These are phyloP conservation scores for Gasterosteus aculeatus DNA, from an alignment of 2,113 vertebrate species.

Conservation along the genomic window DNA sequence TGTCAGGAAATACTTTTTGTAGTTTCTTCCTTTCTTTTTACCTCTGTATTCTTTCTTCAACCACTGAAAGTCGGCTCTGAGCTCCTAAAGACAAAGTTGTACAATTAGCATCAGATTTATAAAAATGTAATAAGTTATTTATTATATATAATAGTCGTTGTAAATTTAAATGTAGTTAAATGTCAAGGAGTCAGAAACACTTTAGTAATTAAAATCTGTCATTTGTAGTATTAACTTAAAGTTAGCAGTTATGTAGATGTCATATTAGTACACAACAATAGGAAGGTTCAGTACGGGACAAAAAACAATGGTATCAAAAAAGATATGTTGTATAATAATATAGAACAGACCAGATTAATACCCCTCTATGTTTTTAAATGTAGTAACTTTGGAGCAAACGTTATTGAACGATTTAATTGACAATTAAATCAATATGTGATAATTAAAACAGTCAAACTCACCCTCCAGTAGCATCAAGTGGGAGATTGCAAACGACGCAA, in stretches of 20 bases:
- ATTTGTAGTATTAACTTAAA: neutral
- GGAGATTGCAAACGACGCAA: slow-evolving; percentile 86
- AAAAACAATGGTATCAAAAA: neutral
- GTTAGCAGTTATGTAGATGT: neutral
- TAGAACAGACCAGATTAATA: neutral
- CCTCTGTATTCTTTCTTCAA: slow-evolving; percentile 84
- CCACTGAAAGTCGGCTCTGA: slow-evolving; percentile 84
- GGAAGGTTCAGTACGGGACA: neutral
- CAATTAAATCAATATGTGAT: neutral
- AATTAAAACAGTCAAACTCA: slow-evolving; percentile 77
- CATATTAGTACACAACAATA: neutral
- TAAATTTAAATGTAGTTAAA: neutral
- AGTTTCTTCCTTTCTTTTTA: slow-evolving; percentile 69
- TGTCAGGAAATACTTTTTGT: neutral
- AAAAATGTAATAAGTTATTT: neutral
- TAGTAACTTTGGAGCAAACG: neutral
- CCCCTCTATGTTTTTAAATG: neutral
- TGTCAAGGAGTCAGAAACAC: neutral
- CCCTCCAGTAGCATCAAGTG: slow-evolving; percentile 89
- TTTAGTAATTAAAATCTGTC: neutral
- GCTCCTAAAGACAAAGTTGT: slow-evolving; percentile 81
- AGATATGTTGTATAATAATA: neutral
- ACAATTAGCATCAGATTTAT: neutral
- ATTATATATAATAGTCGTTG: neutral
- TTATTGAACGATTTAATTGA: neutral